Evolutionary conservation across 2,888 invertebrate species (phyloP).

Genomic region (Hermodice carunculata): DNA sequence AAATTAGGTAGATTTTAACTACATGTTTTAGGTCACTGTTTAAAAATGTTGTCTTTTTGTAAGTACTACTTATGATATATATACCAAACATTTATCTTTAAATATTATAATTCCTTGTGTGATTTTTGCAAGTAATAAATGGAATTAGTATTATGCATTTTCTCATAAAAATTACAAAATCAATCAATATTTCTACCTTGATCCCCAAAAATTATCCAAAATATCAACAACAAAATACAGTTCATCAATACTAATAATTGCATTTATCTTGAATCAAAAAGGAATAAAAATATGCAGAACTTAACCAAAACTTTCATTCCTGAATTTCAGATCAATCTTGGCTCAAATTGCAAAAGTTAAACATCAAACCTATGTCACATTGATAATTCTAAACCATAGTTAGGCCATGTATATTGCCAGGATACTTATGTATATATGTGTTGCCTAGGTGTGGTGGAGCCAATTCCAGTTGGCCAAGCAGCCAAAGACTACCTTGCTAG

Average conservation of each 20-base stretch:
- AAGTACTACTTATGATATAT: no score
- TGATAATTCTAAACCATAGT: constrained; percentile 7
- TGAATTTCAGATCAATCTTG: neutral
- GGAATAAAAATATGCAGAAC: neutral
- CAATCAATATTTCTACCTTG: neutral
- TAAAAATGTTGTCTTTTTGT: no score
- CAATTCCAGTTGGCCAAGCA: constrained; percentile 76
- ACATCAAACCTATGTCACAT: neutral
- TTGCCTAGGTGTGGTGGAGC: constrained; percentile 80
- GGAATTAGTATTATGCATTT: neutral
- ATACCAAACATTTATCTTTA: no score
- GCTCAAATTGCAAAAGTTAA: neutral
- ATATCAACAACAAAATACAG: neutral
- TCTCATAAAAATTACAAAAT: neutral
- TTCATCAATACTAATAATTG: no score
- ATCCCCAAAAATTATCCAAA: neutral
- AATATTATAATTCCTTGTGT: no score
- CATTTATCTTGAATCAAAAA: no score
- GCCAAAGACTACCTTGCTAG: constrained; percentile 80
- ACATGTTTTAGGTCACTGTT: no score
- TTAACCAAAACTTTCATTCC: neutral
- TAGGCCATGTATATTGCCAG: neutral
- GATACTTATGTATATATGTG: no score
- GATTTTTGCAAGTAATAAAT: no score
- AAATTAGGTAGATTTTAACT: no score